phyloP scores from a whole-genome alignment of 2,888 invertebrate species.

The Lasius fuliginosus region DNA sequence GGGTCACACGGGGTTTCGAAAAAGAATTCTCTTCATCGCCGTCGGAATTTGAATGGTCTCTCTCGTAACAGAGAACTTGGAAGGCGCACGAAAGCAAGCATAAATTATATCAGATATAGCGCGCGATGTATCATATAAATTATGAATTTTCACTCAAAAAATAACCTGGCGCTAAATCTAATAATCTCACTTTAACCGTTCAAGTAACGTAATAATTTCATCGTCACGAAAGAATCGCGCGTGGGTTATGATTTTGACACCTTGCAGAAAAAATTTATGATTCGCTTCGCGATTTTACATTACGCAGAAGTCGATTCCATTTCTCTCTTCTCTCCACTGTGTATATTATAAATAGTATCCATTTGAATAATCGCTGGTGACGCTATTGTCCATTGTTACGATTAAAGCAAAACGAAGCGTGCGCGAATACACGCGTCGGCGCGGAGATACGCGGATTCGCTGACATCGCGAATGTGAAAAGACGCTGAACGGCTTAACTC shows the following conservation, averaged over 20 bases:
- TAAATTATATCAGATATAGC: slow-evolving; percentile 25
- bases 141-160: not conserved
- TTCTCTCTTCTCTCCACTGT: not conserved
- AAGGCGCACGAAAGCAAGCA: not conserved
- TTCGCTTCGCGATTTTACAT: not conserved
- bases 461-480: slow-evolving; percentile 1
- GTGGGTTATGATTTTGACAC: not conserved
- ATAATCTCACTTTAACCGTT: not conserved
- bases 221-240: not conserved
- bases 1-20: slow-evolving; percentile 31
- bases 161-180: not conserved
- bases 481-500: slow-evolving; percentile 30
- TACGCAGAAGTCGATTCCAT: not conserved
- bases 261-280: not conserved
- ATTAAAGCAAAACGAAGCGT: slow-evolving; percentile 16
- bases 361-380: slow-evolving; percentile 41
- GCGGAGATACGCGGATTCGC: slow-evolving; percentile 6
- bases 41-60: not conserved
- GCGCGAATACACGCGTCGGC: slow-evolving; percentile 32
- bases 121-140: not conserved
- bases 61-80: not conserved
- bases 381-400: slow-evolving; percentile 41
- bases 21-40: slow-evolving; percentile 7
- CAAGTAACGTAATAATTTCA: not conserved
- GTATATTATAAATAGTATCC: not conserved